Percentiles rank a stretch among this genome's conserved stretches.
Conservation (phyloP, 2,113 vertebrate genomes). For the Clupea harengus region DNA sequence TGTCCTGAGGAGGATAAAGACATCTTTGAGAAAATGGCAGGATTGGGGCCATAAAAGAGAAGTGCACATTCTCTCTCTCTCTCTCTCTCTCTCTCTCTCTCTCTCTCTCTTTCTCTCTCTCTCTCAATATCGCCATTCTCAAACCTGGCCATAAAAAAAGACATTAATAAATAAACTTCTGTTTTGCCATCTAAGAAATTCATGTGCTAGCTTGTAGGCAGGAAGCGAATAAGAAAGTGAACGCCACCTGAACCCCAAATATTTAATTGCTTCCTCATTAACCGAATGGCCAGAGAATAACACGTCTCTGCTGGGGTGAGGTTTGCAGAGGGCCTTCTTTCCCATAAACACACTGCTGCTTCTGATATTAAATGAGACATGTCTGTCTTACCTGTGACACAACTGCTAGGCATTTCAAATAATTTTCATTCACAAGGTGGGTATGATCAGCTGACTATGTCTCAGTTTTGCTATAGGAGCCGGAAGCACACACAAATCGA, state of each 20-base stretch:
- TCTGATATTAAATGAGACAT: neutral
- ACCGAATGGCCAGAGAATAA: neutral
- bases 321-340: neutral
- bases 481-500: neutral
- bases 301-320: neutral
- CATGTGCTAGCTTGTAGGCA: neutral
- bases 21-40: slow-evolving; percentile 28
- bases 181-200: neutral
- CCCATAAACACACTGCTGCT: neutral
- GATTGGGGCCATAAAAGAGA: slow-evolving; percentile 37
- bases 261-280: neutral
- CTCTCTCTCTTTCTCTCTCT: neutral
- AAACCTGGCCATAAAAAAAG: too few species aligned
- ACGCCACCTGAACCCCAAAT: neutral
- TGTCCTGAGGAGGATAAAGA: slow-evolving; percentile 45
- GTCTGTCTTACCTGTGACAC: neutral
- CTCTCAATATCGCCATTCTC: neutral
- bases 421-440: neutral
- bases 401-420: neutral
- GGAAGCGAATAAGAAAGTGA: neutral
- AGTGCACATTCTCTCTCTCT: neutral
- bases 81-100: neutral
- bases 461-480: neutral
- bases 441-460: neutral
- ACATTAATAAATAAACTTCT: too few species aligned